A percentile compares a stretch with the other conserved stretches of the same genome.
Conservation (phyloP, 2,797 vertebrate species). For the Sebastes melanostomus region DNA sequence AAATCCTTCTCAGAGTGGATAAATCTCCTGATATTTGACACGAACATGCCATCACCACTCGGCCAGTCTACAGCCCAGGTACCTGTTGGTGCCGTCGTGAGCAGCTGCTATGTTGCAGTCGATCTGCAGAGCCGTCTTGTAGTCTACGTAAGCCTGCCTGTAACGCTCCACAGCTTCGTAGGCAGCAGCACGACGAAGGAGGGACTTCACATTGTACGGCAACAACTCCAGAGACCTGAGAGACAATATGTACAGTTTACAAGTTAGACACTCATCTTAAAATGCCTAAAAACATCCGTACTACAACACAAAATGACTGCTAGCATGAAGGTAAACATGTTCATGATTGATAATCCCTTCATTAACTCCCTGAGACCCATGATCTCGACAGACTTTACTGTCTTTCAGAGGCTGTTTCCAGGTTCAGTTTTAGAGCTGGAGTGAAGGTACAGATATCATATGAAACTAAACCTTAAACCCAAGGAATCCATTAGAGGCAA, state of each 20-base stretch:
- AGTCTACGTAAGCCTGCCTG: slow-evolving; percentile 89
- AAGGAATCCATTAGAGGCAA: no score
- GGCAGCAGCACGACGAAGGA: slow-evolving; percentile 89
- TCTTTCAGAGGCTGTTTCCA: no score
- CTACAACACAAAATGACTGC: not conserved
- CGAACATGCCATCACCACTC: not conserved
- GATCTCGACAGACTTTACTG: no score
- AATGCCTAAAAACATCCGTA: not conserved
- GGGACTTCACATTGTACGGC: slow-evolving; percentile 89
- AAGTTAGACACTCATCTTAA: not conserved
- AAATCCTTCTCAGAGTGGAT: not conserved
- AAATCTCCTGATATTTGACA: not conserved
- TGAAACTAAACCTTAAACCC: no score
- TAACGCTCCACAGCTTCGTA: slow-evolving; percentile 91
- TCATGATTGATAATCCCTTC: not conserved
- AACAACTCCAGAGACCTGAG: slow-evolving; percentile 84
- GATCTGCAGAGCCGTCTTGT: slow-evolving; percentile 89
- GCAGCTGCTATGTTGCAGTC: slow-evolving; percentile 86
- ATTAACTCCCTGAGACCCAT: not conserved
- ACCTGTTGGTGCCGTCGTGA: slow-evolving; percentile 93
- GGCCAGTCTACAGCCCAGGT: not conserved
- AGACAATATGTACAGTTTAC: not conserved
- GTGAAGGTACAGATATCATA: no score
- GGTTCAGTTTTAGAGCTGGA: no score
- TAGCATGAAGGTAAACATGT: not conserved